phyloP scores from a whole-genome alignment of 2,797 vertebrate genomes.

The Tangara arthus region DNA sequence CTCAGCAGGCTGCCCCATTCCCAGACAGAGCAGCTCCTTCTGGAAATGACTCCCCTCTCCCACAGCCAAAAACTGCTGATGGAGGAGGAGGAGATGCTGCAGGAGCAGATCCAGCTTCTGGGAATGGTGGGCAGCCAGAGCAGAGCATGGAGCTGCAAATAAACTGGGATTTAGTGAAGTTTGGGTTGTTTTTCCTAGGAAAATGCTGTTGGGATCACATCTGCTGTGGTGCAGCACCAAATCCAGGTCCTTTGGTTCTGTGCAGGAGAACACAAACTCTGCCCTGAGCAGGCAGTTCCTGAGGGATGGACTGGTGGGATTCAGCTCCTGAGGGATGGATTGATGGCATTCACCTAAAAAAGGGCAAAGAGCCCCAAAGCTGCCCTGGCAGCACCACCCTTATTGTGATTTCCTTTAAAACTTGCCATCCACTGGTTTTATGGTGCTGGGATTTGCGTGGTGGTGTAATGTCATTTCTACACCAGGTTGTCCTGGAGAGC shows the following conservation, averaged over 20 bases:
- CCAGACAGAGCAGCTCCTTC: background rate
- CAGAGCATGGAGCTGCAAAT: background rate
- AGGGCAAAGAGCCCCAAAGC: background rate
- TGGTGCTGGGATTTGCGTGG: background rate
- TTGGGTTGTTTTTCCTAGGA: background rate
- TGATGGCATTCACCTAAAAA: background rate
- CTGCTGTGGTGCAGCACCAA: background rate
- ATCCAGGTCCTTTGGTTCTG: background rate
- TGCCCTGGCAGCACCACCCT: background rate
- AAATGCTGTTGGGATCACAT: background rate
- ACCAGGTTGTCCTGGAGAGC: background rate
- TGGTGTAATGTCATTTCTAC: background rate
- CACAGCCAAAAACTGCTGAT: fast-evolving
- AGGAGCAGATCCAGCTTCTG: background rate
- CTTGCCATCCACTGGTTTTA: background rate
- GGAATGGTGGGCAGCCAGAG: background rate
- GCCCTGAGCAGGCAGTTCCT: background rate
- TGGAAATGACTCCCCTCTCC: background rate
- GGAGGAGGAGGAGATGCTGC: background rate
- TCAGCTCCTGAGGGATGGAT: background rate
- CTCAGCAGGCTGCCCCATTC: background rate
- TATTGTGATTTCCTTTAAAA: background rate
- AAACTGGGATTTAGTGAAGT: background rate
- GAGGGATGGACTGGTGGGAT: background rate
- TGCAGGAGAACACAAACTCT: background rate